phyloP scores from a whole-genome alignment of 2,888 invertebrate genomes.

The Phortica magna region DNA sequence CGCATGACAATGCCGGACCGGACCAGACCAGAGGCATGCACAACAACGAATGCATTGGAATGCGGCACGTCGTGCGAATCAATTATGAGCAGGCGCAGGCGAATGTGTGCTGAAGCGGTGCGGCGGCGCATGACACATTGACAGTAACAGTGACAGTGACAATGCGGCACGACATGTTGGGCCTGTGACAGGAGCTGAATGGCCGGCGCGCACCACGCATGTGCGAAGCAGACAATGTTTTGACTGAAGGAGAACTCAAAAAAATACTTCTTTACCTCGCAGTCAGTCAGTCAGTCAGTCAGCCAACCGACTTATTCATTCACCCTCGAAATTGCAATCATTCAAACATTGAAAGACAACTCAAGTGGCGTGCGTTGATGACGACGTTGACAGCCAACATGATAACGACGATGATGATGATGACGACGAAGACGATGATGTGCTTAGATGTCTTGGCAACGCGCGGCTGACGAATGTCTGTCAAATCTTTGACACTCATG shows the following conservation, averaged over 20 bases:
- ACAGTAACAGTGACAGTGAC: conserved; percentile 2
- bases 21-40: not conserved
- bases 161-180: conserved; percentile 3
- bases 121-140: not conserved
- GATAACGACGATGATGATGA: not conserved
- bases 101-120: not conserved
- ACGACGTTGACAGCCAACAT: not conserved
- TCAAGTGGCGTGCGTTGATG: conserved; percentile 25
- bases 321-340: conserved; percentile 2
- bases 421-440: not conserved
- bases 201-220: not conserved
- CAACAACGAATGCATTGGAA: conserved; percentile 8
- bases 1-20: not conserved
- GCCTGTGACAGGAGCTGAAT: conserved; percentile 6
- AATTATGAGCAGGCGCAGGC: conserved; percentile 19
- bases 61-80: conserved; percentile 13
- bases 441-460: not conserved
- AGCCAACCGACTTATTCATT: not conserved
- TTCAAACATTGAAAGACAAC: conserved; percentile 27
- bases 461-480: conserved; percentile 66
- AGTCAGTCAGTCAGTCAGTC: not conserved
- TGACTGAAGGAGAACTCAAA: not conserved
- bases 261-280: too few species aligned
- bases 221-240: not conserved
- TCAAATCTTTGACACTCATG: conserved; percentile 69